Evolutionary conservation across 2,888 invertebrate species (phyloP), one percentile per base, ranked within the genome.

Genomic region (Rapana venosa): DNA sequence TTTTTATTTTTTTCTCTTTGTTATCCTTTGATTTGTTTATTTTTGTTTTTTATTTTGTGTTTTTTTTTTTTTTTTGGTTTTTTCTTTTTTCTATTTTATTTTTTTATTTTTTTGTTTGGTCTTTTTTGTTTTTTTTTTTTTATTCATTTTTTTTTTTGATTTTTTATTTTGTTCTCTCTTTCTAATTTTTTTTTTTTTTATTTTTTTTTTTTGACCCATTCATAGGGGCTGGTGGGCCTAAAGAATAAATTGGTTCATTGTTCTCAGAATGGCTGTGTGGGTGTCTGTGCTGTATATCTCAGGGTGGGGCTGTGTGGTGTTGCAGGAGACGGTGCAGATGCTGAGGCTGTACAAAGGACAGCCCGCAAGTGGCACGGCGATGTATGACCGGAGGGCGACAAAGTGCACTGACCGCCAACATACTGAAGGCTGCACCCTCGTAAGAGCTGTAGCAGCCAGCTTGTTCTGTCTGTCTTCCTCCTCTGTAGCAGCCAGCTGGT

Each of bases 291-390:
- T n/a, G 74, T 22, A 2, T 47, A 47, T 35, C 30, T n/a, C 4
- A 20, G 5, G 11, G 36, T 56, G 26, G 36, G 22, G 17, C 17
- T 66, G 66, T 26, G 2, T 17, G 61, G 11, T 11, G 22, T 74
- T 84, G 17, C 90, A 90, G 90, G 58, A 74, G 1, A 77, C 87
- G 66, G 36, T 87, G 35, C 89, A 89, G 87, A 90, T 90, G 89
- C 87, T 90, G 83, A 70, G 90, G 36, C 83, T 90, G 79, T 90
- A 58, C 79, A 87, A 87, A 2, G 61, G 90, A 90, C 70, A 56
- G 47, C 2, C 86, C 87, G 61, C 32, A 61, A 74, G 66, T 90
- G 90, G 90, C 56, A 58, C 17, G 22, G 89, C 90, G 11, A 26
- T 88, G 83, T 83, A 88, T 84, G 90, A 30, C 83, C 83, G 6